A percentile compares a stretch with the other conserved stretches of the same genome.
phyloP scores from a whole-genome alignment of 2,797 vertebrate species.

The Lagodon rhomboides region DNA sequence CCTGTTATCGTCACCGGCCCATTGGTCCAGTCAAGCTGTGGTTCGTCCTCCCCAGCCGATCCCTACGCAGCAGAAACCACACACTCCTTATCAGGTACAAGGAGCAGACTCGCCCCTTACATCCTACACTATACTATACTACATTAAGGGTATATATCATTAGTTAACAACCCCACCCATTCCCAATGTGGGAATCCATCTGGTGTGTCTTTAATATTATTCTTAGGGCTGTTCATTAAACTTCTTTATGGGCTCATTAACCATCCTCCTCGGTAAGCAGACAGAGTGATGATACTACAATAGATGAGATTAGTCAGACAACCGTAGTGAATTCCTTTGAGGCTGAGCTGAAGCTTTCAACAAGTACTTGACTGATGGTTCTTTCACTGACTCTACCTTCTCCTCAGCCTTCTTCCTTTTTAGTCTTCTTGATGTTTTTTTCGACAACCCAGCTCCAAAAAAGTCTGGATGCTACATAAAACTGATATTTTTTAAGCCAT shows the following conservation, averaged over 20 bases:
- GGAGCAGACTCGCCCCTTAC: background rate
- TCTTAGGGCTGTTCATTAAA: constrained; percentile 54
- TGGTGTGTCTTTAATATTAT: constrained; percentile 42
- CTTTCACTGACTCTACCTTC: constrained; percentile 15
- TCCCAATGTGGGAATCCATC: constrained; percentile 16
- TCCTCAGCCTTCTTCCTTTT: constrained; percentile 8
- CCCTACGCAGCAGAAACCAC: constrained; percentile 91
- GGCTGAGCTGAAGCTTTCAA: constrained; percentile 51
- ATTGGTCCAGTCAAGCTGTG: constrained; percentile 89
- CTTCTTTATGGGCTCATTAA: constrained; percentile 64
- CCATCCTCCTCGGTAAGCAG: constrained; percentile 39
- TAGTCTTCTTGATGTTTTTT: background rate
- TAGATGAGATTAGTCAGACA: constrained; percentile 61
- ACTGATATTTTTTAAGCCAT: too few species aligned
- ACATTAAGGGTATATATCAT: background rate
- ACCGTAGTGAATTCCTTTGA: constrained; percentile 41
- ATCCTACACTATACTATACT: background rate
- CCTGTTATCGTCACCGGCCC: constrained; percentile 87
- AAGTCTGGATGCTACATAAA: too few species aligned
- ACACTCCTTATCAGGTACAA: constrained; percentile 92
- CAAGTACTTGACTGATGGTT: constrained; percentile 48
- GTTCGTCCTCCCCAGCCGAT: constrained; percentile 82
- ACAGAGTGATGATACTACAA: constrained; percentile 30
- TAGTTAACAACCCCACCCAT: background rate
- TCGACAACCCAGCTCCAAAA: too few species aligned